Conservation (phyloP, 2,113 vertebrate species). For the Clarias gariepinus region DNA sequence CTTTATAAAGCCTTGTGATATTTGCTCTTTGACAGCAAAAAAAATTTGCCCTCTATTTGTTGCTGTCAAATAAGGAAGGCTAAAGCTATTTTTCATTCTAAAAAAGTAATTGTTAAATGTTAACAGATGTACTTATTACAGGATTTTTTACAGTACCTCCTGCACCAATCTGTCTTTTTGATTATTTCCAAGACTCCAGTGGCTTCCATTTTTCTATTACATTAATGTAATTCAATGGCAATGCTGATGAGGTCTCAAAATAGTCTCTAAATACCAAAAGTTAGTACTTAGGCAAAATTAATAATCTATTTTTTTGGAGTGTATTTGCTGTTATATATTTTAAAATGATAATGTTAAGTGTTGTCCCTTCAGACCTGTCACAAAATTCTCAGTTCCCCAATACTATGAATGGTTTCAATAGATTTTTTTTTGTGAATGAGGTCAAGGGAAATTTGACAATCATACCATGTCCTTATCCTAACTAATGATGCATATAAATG, state of each 20-base stretch:
- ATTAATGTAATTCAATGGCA: neutral
- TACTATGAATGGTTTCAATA: neutral
- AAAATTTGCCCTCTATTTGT: slow-evolving; percentile 1
- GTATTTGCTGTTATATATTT: neutral
- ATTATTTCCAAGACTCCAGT: neutral
- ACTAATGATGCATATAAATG: neutral
- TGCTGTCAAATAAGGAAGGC: neutral
- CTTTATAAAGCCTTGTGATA: neutral
- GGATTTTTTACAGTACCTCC: neutral
- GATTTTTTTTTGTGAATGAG: neutral
- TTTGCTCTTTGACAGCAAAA: neutral
- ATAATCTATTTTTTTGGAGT: neutral
- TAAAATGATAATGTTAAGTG: neutral
- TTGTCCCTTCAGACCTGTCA: neutral
- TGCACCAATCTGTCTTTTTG: neutral
- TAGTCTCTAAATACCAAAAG: neutral
- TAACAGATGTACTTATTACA: slow-evolving; percentile 6
- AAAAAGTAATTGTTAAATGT: slow-evolving; percentile 12
- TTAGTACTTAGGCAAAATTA: neutral
- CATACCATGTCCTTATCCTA: neutral
- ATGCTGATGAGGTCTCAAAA: neutral
- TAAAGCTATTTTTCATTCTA: neutral
- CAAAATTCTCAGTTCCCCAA: neutral
- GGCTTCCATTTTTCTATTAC: slow-evolving; percentile 4
- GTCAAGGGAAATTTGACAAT: neutral